phyloP scores from a whole-genome alignment of 2,113 vertebrate genomes.

The Emydocephalus ijimae region DNA sequence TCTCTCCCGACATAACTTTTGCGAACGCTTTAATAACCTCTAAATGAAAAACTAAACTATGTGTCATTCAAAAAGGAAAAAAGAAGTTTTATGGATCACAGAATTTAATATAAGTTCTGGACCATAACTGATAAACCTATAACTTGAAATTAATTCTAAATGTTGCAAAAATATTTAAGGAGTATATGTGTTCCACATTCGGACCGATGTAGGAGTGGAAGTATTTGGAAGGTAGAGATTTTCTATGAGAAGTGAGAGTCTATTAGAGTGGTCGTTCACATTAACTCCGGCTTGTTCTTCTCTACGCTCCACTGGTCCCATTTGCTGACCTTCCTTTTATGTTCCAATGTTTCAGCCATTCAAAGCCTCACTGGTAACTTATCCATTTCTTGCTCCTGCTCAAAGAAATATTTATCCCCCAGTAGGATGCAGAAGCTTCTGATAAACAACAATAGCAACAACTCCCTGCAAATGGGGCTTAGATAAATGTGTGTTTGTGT shows the following conservation, averaged over 20 bases:
- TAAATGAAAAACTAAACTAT: constrained; percentile 88
- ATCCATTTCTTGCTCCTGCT: background rate
- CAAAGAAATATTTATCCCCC: background rate
- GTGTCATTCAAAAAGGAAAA: constrained; percentile 77
- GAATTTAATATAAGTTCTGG: constrained; percentile 82
- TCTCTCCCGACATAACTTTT: constrained; percentile 77
- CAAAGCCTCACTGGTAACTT: background rate
- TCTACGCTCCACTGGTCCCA: constrained; percentile 15
- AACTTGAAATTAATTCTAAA: constrained; percentile 79
- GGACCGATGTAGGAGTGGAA: constrained; percentile 59
- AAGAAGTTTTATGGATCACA: constrained; percentile 78
- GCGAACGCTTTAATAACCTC: constrained; percentile 84
- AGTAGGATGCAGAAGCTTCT: background rate
- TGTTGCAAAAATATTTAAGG: constrained; percentile 70
- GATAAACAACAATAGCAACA: background rate
- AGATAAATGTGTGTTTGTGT: background rate
- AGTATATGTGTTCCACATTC: constrained; percentile 59
- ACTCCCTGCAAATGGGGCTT: background rate
- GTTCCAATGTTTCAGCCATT: background rate
- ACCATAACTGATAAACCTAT: constrained; percentile 82
- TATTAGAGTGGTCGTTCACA: constrained; percentile 31
- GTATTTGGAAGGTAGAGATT: constrained; percentile 32
- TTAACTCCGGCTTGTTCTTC: constrained; percentile 15
- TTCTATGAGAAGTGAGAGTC: constrained; percentile 16
- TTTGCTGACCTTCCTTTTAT: constrained; percentile 15